Evolutionary conservation across 2,888 invertebrate genomes (phyloP).

Genomic region (Keiferia lycopersicella): DNA sequence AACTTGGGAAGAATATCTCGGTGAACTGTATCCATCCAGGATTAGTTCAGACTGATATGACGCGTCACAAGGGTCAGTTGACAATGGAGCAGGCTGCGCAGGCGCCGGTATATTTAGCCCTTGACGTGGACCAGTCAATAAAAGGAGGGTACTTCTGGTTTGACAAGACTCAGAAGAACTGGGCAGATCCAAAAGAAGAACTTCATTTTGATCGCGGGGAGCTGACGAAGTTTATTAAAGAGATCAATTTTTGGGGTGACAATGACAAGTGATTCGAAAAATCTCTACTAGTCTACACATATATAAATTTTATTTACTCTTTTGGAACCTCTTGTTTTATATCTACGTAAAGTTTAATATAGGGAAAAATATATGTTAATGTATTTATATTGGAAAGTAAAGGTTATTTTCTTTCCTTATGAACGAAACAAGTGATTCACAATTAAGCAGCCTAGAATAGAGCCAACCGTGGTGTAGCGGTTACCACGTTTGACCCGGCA

Average conservation of each 20-base stretch:
- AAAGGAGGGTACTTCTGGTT: slow-evolving; percentile 43
- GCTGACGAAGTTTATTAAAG: background rate
- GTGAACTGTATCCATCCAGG: slow-evolving; percentile 45
- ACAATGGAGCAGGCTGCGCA: slow-evolving; percentile 31
- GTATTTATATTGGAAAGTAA: too few species aligned
- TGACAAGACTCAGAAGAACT: slow-evolving; percentile 40
- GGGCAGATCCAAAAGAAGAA: slow-evolving; percentile 33
- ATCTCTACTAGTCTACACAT: background rate
- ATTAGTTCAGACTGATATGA: slow-evolving; percentile 42
- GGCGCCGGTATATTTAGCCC: slow-evolving; percentile 39
- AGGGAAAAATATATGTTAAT: too few species aligned
- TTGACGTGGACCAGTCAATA: slow-evolving; percentile 41
- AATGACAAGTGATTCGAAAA: background rate
- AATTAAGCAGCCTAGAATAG: too few species aligned
- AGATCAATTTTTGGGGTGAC: slow-evolving; percentile 1
- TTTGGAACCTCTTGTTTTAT: too few species aligned
- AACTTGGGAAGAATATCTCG: slow-evolving; percentile 40
- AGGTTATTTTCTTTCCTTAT: too few species aligned
- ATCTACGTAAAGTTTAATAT: too few species aligned
- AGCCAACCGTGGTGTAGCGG: too few species aligned
- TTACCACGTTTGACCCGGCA: too few species aligned
- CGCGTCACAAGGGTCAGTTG: slow-evolving; percentile 35
- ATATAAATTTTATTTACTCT: too few species aligned
- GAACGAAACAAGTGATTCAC: too few species aligned
- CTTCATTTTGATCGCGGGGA: background rate